phyloP scores from a whole-genome alignment of 2,113 vertebrate species.

The Melanocharis versteri region DNA sequence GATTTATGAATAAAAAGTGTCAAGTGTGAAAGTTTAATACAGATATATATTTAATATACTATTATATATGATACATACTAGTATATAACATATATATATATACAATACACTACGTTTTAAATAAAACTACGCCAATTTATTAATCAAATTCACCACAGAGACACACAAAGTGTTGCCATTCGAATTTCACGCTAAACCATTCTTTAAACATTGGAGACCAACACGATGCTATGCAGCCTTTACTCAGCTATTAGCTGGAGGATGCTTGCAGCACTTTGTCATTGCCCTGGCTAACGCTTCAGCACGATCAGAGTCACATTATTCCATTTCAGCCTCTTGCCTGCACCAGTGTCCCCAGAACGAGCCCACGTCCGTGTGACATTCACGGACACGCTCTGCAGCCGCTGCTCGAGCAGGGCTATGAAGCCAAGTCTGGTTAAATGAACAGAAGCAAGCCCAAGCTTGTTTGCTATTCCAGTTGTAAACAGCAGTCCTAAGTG shows the following conservation, averaged over 20 bases:
- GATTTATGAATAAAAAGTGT: not conserved
- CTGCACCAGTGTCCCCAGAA: not conserved
- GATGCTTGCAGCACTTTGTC: not conserved
- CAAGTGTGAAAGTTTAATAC: not conserved
- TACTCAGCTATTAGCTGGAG: not conserved
- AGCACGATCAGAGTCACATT: fast-evolving
- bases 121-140: not conserved
- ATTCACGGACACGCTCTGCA: not conserved
- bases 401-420: not conserved
- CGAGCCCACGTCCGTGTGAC: fast-evolving
- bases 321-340: not conserved
- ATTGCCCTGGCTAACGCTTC: not conserved
- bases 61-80: too few relatives aligned
- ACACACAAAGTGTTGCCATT: not conserved
- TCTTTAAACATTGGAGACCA: not conserved
- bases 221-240: not conserved
- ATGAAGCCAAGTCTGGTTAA: not conserved
- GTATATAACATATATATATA: not conserved
- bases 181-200: not conserved
- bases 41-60: not conserved
- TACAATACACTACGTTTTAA: not conserved
- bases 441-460: not conserved
- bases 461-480: not conserved
- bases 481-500: not conserved
- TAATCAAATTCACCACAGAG: not conserved